Evolutionary conservation across 2,797 vertebrate species (phyloP).

Genomic region (Poecile montanus): DNA sequence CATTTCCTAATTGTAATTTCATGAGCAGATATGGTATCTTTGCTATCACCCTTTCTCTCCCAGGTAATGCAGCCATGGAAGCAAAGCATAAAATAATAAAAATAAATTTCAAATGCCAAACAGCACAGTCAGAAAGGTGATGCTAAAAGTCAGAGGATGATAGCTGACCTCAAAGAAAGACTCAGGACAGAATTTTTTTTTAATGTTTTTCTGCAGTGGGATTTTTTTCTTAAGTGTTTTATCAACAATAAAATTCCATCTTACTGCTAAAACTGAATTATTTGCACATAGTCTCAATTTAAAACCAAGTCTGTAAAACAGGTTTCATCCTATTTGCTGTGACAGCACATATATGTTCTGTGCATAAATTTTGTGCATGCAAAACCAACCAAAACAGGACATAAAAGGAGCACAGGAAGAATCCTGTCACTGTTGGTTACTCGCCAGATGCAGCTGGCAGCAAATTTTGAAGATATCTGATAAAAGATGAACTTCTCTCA

Average conservation of each 20-base stretch:
- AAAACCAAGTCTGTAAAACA: neutral
- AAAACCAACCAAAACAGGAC: neutral
- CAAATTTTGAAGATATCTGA: neutral
- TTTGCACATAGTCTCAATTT: neutral
- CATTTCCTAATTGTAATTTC: neutral
- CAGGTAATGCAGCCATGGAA: neutral
- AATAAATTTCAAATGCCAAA: neutral
- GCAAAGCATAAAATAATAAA: neutral
- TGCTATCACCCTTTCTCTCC: neutral
- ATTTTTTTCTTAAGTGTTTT: neutral
- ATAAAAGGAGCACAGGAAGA: neutral
- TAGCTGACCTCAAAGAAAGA: neutral
- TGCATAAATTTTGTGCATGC: neutral
- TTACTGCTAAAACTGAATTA: neutral
- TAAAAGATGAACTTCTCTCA: neutral
- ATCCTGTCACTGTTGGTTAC: neutral
- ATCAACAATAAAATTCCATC: neutral
- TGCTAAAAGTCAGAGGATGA: neutral
- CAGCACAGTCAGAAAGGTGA: neutral
- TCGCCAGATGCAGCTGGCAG: neutral
- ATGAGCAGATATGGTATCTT: neutral
- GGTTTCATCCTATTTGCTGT: neutral
- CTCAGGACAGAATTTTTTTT: neutral
- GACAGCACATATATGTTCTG: neutral
- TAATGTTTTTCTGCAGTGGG: neutral